Percentiles rank a stretch among this genome's conserved stretches.
phyloP scores from a whole-genome alignment of 2,888 invertebrate species.

The Erpobdella octoculata region DNA sequence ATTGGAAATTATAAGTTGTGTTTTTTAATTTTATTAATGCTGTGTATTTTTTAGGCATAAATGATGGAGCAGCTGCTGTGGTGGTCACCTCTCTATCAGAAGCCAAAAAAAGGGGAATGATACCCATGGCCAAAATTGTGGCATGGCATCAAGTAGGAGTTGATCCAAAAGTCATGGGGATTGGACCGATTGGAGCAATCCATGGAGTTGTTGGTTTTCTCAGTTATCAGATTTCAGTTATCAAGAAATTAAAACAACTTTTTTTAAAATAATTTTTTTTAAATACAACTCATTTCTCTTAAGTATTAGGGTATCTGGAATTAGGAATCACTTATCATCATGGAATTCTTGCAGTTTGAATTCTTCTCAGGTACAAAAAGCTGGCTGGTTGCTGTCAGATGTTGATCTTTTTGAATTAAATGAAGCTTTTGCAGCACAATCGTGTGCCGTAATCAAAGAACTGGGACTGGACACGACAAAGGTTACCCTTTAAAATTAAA shows the following conservation, averaged over 20 bases:
- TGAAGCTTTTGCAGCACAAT: slow-evolving; percentile 57
- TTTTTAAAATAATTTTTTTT: no score
- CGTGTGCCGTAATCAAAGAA: slow-evolving; percentile 53
- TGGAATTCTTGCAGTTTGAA: no score
- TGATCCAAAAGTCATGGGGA: slow-evolving; percentile 72
- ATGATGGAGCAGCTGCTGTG: slow-evolving; percentile 82
- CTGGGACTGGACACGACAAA: slow-evolving; percentile 50
- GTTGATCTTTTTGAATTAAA: slow-evolving; percentile 57
- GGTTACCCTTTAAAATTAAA: no score
- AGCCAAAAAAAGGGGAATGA: slow-evolving; percentile 57
- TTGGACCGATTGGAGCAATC: slow-evolving; percentile 68
- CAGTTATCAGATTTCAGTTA: no score
- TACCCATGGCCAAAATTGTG: slow-evolving; percentile 67
- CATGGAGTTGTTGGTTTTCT: slow-evolving; percentile 57
- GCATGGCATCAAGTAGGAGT: slow-evolving; percentile 71
- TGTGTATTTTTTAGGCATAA: slow-evolving; percentile 56
- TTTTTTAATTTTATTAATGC: background rate
- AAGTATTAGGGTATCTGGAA: no score
- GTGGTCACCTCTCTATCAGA: slow-evolving; percentile 64
- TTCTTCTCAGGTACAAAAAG: slow-evolving; percentile 43
- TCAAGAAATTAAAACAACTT: no score
- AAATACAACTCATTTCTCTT: no score
- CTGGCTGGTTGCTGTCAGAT: slow-evolving; percentile 53
- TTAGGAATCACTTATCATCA: no score
- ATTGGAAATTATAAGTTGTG: background rate